Conservation (phyloP, 2,113 vertebrate genomes). For the Chaenogobius annularis region DNA sequence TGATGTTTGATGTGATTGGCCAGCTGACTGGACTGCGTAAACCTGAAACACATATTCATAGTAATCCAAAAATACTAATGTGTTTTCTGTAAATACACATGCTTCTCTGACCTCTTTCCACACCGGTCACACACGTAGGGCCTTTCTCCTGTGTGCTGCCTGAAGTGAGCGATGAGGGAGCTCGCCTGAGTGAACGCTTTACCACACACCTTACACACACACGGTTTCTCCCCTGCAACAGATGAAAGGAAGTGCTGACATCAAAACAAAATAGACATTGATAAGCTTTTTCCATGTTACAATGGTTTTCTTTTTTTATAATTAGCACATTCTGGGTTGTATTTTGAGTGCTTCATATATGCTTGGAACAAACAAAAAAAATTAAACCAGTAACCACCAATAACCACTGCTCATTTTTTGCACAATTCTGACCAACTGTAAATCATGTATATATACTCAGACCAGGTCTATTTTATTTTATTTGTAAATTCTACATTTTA, state of each 20-base stretch:
- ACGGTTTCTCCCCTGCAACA: conserved; percentile 93
- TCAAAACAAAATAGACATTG: too few relatives aligned
- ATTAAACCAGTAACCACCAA: too few relatives aligned
- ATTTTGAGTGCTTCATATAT: too few relatives aligned
- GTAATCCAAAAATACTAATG: not conserved
- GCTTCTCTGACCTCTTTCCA: conserved; percentile 87
- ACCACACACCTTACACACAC: conserved; percentile 91
- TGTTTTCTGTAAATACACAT: not conserved
- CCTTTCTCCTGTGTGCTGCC: conserved; percentile 97
- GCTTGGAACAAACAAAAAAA: too few relatives aligned
- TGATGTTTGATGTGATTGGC: conserved; percentile 99
- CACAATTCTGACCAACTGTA: too few relatives aligned
- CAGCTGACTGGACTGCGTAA: conserved; percentile 96
- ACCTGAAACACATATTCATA: conserved; percentile 71
- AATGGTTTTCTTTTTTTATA: too few relatives aligned
- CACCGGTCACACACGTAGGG: conserved; percentile 98
- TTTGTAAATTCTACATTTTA: too few relatives aligned
- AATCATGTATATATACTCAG: too few relatives aligned
- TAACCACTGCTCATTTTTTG: too few relatives aligned
- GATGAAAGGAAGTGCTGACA: not conserved
- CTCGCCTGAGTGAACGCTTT: conserved; percentile 98
- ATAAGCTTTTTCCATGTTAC: too few relatives aligned
- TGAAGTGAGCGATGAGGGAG: conserved; percentile 95
- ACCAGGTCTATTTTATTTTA: too few relatives aligned
- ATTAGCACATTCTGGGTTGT: too few relatives aligned